Evolutionary conservation across 1,140 invertebrate genomes (phyloP), one percentile per base, ranked within the genome.

Genomic region (Onthophagus taurus): DNA sequence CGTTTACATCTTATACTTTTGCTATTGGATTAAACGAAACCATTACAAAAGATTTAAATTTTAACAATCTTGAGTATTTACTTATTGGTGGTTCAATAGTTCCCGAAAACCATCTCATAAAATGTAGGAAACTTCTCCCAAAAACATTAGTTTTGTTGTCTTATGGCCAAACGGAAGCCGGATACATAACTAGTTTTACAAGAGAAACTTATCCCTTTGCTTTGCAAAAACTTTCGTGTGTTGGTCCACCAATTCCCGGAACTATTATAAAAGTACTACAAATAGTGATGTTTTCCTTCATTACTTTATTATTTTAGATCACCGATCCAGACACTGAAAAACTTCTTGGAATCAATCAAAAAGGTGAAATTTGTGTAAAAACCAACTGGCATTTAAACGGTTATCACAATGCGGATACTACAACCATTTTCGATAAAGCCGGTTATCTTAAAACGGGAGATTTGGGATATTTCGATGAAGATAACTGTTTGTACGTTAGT

Each of bases 381-480:
- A 64, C 70, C 4, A 66, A 68, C 1, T 60, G 67, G 29, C 53
- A 70, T 2, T 72, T 75, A 65, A 57, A 64, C 18, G 75, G 75
- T 3, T 79, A 78, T 45, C 68, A 63, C 45, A 65, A 69, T 19
- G 62, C 33, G 19, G 56, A 61, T 37, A 47, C 49, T 9, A 50
- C 51, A 14, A 43, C 45, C 17, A 75, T n/a, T 66, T 68, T 79
- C 20, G 74, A 81, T 47, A 55, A 61, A 11, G 75, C 85, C 36
- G 72, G 71, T 13, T 79, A 68, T 58, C 65, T 82, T n/a, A 71
- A 73, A 51, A 83, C 83, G 41, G 83, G 83, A 24, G 82, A 87
- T 58, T 66, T 85, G 16, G 77, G 71, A 0, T 82, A 77, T 48
- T 74, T 77, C 45, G 79, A 85, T 49, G 66, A 78, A 47, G 70